These are phyloP conservation scores for Mellivora capensis DNA, from an alignment of 2,113 vertebrate genomes.

Conservation along the genomic window DNA sequence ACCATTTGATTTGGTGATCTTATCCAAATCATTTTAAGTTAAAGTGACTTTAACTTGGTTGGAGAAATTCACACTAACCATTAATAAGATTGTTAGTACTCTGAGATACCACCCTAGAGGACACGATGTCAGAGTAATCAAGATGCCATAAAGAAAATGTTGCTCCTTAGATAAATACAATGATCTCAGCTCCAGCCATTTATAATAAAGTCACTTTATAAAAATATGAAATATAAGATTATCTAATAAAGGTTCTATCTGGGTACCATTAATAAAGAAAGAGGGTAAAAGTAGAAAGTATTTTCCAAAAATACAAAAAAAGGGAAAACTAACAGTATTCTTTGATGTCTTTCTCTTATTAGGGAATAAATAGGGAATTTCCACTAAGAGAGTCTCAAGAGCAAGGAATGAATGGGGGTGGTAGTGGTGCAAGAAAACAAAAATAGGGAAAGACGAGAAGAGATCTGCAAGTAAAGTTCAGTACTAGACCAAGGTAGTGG, in stretches of 20 bases:
- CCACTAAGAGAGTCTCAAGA: neutral
- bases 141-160: constrained; percentile 34
- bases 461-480: neutral
- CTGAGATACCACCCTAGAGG: constrained; percentile 11
- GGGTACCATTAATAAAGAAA: constrained; percentile 21
- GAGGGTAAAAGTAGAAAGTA: neutral
- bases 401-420: neutral
- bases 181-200: constrained; percentile 23
- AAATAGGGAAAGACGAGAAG: neutral
- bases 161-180: constrained; percentile 52
- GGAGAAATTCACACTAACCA: constrained; percentile 60
- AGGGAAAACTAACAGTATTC: neutral
- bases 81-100: constrained; percentile 50
- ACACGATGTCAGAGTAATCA: constrained; percentile 42
- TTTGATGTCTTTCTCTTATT: neutral
- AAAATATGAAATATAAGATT: neutral
- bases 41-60: constrained; percentile 51
- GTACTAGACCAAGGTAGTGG: constrained; percentile 4
- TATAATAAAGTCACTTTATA: constrained; percentile 1
- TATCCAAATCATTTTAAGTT: constrained; percentile 53
- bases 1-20: constrained; percentile 49
- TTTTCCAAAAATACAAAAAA: constrained; percentile 42
- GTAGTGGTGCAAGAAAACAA: neutral
- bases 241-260: constrained; percentile 22
- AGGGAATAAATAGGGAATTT: constrained; percentile 18